phyloP scores from a whole-genome alignment of 2,888 invertebrate genomes.

The Seira ritae region DNA sequence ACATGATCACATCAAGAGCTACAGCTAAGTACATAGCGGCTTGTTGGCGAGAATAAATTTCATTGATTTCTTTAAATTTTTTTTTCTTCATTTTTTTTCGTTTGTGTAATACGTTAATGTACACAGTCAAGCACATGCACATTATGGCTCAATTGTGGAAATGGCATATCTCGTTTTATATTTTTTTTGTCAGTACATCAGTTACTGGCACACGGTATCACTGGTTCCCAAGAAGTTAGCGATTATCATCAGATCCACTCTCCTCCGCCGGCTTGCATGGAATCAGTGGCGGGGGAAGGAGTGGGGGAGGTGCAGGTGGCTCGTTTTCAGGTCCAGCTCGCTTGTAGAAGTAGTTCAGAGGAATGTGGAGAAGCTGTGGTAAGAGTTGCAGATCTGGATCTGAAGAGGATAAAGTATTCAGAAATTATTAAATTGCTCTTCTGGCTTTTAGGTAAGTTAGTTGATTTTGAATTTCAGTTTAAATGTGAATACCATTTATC shows the following conservation, averaged over 20 bases:
- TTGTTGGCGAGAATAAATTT: background rate
- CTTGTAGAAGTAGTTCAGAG: constrained; percentile 77
- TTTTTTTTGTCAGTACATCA: too few relatives aligned
- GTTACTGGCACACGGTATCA: constrained; percentile 9
- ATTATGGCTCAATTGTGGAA: too few relatives aligned
- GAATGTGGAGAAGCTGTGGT: constrained; percentile 91
- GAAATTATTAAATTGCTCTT: background rate
- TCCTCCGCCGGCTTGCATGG: constrained; percentile 28
- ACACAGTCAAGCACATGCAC: background rate
- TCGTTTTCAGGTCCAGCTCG: constrained; percentile 38
- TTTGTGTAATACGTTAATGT: background rate
- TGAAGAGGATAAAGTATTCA: too few relatives aligned
- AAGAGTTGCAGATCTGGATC: constrained; percentile 90
- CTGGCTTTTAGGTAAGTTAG: too few relatives aligned
- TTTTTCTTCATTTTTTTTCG: too few relatives aligned
- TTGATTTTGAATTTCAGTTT: background rate
- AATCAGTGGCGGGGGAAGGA: constrained; percentile 44
- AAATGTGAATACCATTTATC: constrained; percentile 83
- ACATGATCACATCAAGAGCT: background rate
- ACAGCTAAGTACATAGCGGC: background rate
- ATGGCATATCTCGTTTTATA: too few relatives aligned
- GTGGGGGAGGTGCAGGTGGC: constrained; percentile 39
- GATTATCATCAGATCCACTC: background rate
- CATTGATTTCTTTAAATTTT: too few relatives aligned
- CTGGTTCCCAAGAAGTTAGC: constrained; percentile 1